Conservation (phyloP, 2,113 vertebrate species). For the Entomyzon cyanotis region DNA sequence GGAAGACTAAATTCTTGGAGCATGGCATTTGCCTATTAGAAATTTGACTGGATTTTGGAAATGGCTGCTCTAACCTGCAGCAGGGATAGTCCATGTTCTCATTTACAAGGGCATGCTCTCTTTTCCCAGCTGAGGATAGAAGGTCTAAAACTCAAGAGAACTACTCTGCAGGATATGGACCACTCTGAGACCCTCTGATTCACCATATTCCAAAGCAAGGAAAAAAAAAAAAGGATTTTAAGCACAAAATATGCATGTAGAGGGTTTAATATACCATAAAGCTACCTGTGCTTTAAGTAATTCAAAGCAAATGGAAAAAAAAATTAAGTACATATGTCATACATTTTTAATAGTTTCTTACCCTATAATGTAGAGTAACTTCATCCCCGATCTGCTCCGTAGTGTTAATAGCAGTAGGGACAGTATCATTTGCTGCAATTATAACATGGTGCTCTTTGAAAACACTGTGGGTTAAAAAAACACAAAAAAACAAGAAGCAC, state of each 20-base stretch:
- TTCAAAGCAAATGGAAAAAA: neutral
- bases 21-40: neutral
- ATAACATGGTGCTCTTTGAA: conserved; percentile 78
- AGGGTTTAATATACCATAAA: neutral
- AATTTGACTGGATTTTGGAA: neutral
- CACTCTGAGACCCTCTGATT: neutral
- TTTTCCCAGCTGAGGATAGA: neutral
- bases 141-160: neutral
- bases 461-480: conserved; percentile 18
- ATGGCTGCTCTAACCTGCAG: neutral
- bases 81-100: neutral
- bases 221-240: neutral
- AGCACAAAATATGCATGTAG: neutral
- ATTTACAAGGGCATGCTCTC: neutral
- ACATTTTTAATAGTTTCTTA: conserved; percentile 68
- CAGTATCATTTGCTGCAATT: conserved; percentile 82
- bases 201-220: neutral
- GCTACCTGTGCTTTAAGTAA: neutral
- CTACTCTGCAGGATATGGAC: neutral
- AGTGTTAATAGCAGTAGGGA: conserved; percentile 78
- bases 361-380: conserved; percentile 86
- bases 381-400: conserved; percentile 86
- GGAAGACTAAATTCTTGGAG: neutral
- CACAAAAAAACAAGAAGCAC: neutral
- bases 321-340: neutral